These are phyloP conservation scores for Hippocampus zosterae DNA, from an alignment of 2,113 vertebrate genomes.

Conservation along the genomic window DNA sequence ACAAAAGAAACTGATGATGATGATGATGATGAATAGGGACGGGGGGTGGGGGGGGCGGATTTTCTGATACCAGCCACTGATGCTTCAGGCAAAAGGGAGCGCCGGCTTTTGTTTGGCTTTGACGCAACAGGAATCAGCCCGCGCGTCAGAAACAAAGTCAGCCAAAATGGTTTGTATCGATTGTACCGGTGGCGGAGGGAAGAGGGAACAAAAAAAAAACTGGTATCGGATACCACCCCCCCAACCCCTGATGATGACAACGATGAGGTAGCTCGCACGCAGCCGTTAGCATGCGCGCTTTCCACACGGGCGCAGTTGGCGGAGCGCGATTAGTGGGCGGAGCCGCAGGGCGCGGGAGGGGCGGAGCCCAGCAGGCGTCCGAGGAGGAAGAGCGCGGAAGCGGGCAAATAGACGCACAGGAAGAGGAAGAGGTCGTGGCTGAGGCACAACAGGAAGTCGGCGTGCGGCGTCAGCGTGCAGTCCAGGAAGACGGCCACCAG, in stretches of 20 bases:
- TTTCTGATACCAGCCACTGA: background rate
- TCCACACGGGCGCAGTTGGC: background rate
- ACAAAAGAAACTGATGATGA: constrained; percentile 32
- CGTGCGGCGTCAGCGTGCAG: constrained; percentile 84
- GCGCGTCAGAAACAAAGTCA: no score
- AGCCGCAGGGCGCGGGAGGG: background rate
- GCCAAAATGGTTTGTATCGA: no score
- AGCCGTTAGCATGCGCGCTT: background rate
- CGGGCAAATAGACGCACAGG: constrained; percentile 88
- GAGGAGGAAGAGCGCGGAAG: constrained; percentile 87
- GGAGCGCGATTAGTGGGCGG: constrained; percentile 51
- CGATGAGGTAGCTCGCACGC: constrained; percentile 8
- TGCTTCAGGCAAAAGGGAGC: background rate
- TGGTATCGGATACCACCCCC: no score
- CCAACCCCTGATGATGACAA: background rate
- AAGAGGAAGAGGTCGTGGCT: constrained; percentile 91
- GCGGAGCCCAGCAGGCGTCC: constrained; percentile 81
- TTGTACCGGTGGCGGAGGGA: no score
- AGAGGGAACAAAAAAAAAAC: no score
- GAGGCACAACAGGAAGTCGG: constrained; percentile 79
- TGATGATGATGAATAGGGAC: background rate
- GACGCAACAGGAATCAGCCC: no score
- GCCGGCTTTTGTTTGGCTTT: no score
- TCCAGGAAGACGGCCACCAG: constrained; percentile 88
- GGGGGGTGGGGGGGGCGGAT: no score